These are phyloP conservation scores for Fragariocoptes setiger DNA, from an alignment of 1,140 invertebrate species.

Conservation along the genomic window DNA sequence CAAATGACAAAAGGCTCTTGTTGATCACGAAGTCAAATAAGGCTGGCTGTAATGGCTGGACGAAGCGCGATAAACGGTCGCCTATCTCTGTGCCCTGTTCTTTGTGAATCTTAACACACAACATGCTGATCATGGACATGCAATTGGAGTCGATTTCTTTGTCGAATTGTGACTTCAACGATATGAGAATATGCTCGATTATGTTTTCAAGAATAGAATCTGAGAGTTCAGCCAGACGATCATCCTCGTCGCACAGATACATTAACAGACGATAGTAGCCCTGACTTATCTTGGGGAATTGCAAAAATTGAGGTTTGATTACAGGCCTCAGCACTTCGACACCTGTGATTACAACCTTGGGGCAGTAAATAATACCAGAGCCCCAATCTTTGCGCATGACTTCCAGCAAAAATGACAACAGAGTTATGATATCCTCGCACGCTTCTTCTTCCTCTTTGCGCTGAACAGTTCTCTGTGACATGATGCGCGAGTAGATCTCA, in stretches of 20 bases:
- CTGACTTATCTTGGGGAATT: conserved; percentile 30
- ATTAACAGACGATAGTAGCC: conserved; percentile 30
- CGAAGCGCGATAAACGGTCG: neutral
- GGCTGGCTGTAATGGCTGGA: neutral
- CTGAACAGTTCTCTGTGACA: conserved; percentile 20
- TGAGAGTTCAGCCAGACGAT: conserved; percentile 4
- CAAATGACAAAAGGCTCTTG: neutral
- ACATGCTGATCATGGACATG: neutral
- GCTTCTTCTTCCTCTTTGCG: conserved; percentile 29
- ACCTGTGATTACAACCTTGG: conserved; percentile 33
- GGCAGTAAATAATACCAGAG: conserved; percentile 24
- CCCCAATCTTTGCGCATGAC: conserved; percentile 30
- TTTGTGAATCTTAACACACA: neutral
- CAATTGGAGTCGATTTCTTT: neutral
- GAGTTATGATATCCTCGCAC: conserved; percentile 32
- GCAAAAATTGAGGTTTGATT: conserved; percentile 35
- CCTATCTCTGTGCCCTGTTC: neutral
- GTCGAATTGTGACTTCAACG: neutral
- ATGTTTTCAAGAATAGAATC: conserved; percentile 4
- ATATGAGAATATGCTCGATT: conserved; percentile 1
- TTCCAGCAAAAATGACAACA: conserved; percentile 35
- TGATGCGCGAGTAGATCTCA: conserved; percentile 32
- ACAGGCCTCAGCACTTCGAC: conserved; percentile 37
- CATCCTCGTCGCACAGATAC: conserved; percentile 14
- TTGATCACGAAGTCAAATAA: neutral